phyloP scores from a whole-genome alignment of 1,140 invertebrate species.

The Gonatopus flavifemur region DNA sequence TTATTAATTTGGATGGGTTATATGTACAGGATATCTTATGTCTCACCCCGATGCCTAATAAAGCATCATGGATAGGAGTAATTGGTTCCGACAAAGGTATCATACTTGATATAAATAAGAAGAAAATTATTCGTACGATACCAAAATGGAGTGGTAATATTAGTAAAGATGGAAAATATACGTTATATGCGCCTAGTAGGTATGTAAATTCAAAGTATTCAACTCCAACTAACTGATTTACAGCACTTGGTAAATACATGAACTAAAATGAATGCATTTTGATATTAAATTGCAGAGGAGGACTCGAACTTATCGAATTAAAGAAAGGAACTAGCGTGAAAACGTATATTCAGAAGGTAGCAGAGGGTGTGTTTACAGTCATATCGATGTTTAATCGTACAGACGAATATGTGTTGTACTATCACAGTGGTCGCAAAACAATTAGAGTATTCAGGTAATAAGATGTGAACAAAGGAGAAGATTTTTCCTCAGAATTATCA shows the following conservation, averaged over 20 bases:
- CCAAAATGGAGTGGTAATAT: conserved; percentile 83
- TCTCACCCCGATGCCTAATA: conserved; percentile 78
- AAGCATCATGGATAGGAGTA: conserved; percentile 80
- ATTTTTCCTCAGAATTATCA: conserved; percentile 10
- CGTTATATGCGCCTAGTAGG: conserved; percentile 86
- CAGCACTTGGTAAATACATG: neutral
- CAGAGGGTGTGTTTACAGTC: conserved; percentile 96
- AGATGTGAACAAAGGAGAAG: neutral
- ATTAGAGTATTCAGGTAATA: conserved; percentile 82
- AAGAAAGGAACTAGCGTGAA: conserved; percentile 80
- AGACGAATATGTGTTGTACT: conserved; percentile 95
- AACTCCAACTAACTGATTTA: no score
- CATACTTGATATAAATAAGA: conserved; percentile 79
- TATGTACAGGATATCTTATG: conserved; percentile 63
- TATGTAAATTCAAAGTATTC: conserved; percentile 37
- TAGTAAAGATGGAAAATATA: conserved; percentile 85
- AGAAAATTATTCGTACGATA: conserved; percentile 74
- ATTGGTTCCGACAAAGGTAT: conserved; percentile 90
- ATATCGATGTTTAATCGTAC: conserved; percentile 92
- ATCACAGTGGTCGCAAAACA: conserved; percentile 92
- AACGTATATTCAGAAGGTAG: conserved; percentile 88
- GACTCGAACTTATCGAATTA: conserved; percentile 86
- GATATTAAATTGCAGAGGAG: conserved; percentile 68
- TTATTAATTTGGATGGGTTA: neutral
- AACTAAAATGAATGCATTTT: conserved; percentile 4